Evolutionary conservation across 1,140 invertebrate species (phyloP).

Genomic region (Mercenaria mercenaria): DNA sequence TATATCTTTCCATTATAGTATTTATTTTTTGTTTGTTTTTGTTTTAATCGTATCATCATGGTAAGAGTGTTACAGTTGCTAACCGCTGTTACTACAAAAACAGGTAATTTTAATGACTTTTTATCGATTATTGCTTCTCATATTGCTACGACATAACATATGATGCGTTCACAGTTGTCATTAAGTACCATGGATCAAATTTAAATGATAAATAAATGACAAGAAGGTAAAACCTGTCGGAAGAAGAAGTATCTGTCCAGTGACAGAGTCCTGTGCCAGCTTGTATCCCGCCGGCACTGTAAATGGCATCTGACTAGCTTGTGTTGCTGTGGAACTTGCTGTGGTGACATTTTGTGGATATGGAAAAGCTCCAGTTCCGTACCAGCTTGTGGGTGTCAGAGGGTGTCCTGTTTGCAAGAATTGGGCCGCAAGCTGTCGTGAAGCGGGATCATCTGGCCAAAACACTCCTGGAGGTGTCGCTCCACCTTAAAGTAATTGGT

Average conservation of each 20-base stretch:
- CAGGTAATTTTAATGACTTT: too few species aligned
- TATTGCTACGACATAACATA: too few species aligned
- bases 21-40: too few species aligned
- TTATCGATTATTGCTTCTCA: too few species aligned
- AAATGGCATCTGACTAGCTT: conserved; percentile 36
- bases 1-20: too few species aligned
- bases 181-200: too few species aligned
- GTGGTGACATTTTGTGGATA: conserved; percentile 32
- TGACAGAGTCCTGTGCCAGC: conserved; percentile 59
- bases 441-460: conserved; percentile 43
- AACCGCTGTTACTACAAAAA: too few species aligned
- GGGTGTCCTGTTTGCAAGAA: conserved; percentile 29
- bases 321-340: not conserved
- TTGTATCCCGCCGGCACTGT: conserved; percentile 60
- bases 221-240: conserved; percentile 36
- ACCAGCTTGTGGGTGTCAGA: conserved; percentile 52
- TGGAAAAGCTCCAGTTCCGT: conserved; percentile 17
- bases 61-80: too few species aligned
- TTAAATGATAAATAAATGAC: too few species aligned
- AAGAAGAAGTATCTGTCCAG: conserved; percentile 55
- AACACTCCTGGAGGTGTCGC: conserved; percentile 21
- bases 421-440: conserved; percentile 57
- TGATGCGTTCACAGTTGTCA: too few species aligned
- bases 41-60: too few species aligned
- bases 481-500: conserved; percentile 11